Conservation (phyloP, 2,113 vertebrate species). For the Procavia capensis region DNA sequence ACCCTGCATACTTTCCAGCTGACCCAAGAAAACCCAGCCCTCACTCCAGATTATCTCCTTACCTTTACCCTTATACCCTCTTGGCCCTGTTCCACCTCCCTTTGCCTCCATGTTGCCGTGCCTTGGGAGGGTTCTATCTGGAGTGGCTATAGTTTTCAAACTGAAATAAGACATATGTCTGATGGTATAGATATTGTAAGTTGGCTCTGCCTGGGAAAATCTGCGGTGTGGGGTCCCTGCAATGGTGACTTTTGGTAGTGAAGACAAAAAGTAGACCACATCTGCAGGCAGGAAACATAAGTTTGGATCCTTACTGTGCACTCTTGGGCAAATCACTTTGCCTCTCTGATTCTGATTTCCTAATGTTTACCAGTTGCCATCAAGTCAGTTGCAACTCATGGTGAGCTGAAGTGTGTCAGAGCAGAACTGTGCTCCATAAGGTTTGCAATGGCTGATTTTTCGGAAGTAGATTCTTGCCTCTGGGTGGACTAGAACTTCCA, state of each 20-base stretch:
- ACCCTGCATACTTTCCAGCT: accelerated
- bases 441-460: neutral
- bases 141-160: neutral
- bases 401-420: neutral
- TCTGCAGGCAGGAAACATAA: neutral
- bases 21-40: too few species aligned
- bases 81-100: too few species aligned
- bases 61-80: neutral
- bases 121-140: neutral
- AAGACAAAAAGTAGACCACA: accelerated
- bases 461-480: neutral
- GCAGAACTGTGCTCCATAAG: too few species aligned
- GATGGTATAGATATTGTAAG: neutral
- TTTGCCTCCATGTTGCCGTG: neutral
- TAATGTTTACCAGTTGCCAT: neutral
- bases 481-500: neutral
- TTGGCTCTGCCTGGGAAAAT: neutral
- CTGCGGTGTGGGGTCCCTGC: neutral
- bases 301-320: neutral
- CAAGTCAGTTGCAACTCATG: neutral
- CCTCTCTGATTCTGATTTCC: neutral
- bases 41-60: neutral
- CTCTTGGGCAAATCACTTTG: neutral
- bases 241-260: neutral
- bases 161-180: neutral